Conservation (phyloP, 2,113 vertebrate genomes). For the Stigmatopora nigra region DNA sequence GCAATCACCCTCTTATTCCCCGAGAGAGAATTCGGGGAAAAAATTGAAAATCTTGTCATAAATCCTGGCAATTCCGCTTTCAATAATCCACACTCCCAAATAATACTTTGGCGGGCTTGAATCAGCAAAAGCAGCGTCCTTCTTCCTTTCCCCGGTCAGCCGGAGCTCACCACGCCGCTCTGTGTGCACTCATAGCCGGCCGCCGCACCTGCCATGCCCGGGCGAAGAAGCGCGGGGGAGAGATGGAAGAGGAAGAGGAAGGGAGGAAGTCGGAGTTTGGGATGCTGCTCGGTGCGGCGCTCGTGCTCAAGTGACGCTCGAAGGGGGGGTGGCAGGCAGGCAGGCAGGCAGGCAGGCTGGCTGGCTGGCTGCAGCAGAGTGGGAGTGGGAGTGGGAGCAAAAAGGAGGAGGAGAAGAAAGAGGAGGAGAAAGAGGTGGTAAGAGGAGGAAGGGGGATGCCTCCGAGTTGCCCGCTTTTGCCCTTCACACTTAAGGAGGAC, state of each 20-base stretch:
- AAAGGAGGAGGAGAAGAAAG: neutral
- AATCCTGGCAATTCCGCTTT: slow-evolving; percentile 55
- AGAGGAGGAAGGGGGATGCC: slow-evolving; percentile 1
- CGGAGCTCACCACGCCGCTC: slow-evolving; percentile 55
- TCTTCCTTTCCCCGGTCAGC: slow-evolving; percentile 59
- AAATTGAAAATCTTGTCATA: slow-evolving; percentile 39
- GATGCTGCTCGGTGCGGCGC: slow-evolving; percentile 62
- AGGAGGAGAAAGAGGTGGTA: neutral
- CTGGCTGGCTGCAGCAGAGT: slow-evolving; percentile 55
- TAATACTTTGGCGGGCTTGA: slow-evolving; percentile 3
- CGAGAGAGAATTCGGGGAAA: slow-evolving; percentile 22
- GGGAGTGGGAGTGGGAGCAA: slow-evolving; percentile 34
- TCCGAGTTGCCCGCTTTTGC: neutral
- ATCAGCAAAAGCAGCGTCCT: slow-evolving; percentile 48
- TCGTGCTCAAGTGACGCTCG: slow-evolving; percentile 61
- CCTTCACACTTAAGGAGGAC: slow-evolving; percentile 2
- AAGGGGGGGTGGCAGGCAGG: slow-evolving; percentile 11
- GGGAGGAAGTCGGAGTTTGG: slow-evolving; percentile 29
- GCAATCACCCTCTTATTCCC: slow-evolving; percentile 63
- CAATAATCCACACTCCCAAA: slow-evolving; percentile 45
- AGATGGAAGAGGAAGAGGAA: slow-evolving; percentile 55
- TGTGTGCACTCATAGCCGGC: slow-evolving; percentile 55
- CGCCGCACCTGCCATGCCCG: slow-evolving; percentile 61
- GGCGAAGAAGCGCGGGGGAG: slow-evolving; percentile 53
- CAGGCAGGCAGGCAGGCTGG: no score